A percentile compares a stretch with the other conserved stretches of the same genome.
These are phyloP conservation scores for Drosophila malerkotliana DNA, from an alignment of 1,140 invertebrate species.

Conservation along the genomic window DNA sequence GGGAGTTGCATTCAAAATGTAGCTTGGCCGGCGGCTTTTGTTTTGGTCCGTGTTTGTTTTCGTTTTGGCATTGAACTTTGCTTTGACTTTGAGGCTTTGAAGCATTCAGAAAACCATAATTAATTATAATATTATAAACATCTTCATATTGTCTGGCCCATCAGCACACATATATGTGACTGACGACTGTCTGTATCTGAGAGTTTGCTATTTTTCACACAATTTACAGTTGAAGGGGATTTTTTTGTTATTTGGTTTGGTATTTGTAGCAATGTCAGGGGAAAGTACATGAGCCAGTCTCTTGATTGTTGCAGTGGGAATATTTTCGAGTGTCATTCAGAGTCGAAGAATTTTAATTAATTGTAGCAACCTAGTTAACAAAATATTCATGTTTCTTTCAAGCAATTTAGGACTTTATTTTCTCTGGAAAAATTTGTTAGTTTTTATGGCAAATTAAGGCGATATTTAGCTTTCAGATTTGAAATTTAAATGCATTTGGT, in stretches of 20 bases:
- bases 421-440: neutral
- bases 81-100: slow-evolving; percentile 71
- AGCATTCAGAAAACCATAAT: slow-evolving; percentile 65
- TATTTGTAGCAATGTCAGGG: slow-evolving; percentile 54
- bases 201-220: slow-evolving; percentile 55
- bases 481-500: slow-evolving; percentile 1
- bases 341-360: slow-evolving; percentile 17
- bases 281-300: slow-evolving; percentile 46
- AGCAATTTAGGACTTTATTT: neutral
- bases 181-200: slow-evolving; percentile 11
- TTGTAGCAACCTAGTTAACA: neutral
- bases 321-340: slow-evolving; percentile 10
- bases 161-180: slow-evolving; percentile 28
- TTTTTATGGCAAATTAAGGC: neutral
- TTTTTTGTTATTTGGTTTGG: slow-evolving; percentile 22
- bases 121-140: slow-evolving; percentile 78
- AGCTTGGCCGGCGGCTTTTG: slow-evolving; percentile 42
- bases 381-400: neutral
- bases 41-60: slow-evolving; percentile 44
- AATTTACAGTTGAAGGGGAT: slow-evolving; percentile 43
- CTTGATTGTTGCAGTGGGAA: slow-evolving; percentile 33
- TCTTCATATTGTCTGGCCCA: slow-evolving; percentile 64
- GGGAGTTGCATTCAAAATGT: slow-evolving; percentile 61
- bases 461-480: neutral
- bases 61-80: slow-evolving; percentile 77